These are phyloP conservation scores for Dinomys branickii DNA, from an alignment of 2,113 vertebrate genomes.

Conservation along the genomic window DNA sequence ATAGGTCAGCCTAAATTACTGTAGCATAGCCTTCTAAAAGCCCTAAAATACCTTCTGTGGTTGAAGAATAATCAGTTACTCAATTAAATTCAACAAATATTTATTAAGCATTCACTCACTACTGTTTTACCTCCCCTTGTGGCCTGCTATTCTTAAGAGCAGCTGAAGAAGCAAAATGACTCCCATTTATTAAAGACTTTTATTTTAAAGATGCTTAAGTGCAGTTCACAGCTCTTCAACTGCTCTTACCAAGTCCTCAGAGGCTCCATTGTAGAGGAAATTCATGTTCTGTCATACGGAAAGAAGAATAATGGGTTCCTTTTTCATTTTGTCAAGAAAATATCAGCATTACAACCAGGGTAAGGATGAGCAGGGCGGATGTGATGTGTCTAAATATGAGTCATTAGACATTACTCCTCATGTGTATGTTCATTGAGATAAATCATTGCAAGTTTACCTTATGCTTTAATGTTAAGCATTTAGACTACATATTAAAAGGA, in stretches of 20 bases:
- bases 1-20: neutral
- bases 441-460: neutral
- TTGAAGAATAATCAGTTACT: slow-evolving; percentile 71
- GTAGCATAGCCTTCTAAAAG: slow-evolving; percentile 22
- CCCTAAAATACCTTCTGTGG: slow-evolving; percentile 41
- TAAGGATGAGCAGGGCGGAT: neutral
- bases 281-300: slow-evolving; percentile 46
- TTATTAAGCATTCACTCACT: slow-evolving; percentile 70
- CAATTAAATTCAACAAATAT: slow-evolving; percentile 71
- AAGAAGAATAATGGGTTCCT: slow-evolving; percentile 36
- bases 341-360: neutral
- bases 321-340: slow-evolving; percentile 64
- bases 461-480: neutral
- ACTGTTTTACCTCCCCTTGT: slow-evolving; percentile 28
- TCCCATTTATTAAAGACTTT: slow-evolving; percentile 73
- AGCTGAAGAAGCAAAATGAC: slow-evolving; percentile 71
- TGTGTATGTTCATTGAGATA: neutral
- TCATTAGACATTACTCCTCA: neutral
- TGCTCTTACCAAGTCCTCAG: slow-evolving; percentile 70
- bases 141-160: slow-evolving; percentile 61
- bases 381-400: neutral
- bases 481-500: neutral
- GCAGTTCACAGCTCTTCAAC: slow-evolving; percentile 73
- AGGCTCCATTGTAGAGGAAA: slow-evolving; percentile 68
- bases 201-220: slow-evolving; percentile 76